Percentiles rank a stretch among this genome's conserved stretches.
phyloP scores from a whole-genome alignment of 2,797 vertebrate species.

The Danio kyathit region DNA sequence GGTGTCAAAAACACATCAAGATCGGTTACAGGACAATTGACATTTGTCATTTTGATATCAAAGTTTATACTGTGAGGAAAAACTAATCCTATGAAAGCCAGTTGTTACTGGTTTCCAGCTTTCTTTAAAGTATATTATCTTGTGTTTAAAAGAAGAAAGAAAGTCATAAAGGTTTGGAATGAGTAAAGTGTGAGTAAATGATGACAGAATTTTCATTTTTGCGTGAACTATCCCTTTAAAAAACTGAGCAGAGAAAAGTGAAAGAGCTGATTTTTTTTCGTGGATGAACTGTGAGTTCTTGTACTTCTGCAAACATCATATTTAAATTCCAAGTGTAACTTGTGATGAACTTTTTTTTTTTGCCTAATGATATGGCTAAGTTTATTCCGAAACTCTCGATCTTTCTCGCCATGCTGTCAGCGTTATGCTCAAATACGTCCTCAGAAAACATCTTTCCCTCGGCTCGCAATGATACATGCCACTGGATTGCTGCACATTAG shows the following conservation, averaged over 20 bases:
- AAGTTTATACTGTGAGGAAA: too few relatives aligned
- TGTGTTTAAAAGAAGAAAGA: too few relatives aligned
- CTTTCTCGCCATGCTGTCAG: slow-evolving; percentile 52
- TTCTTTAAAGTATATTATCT: too few relatives aligned
- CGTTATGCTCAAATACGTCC: slow-evolving; percentile 18
- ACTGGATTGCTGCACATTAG: slow-evolving; percentile 59
- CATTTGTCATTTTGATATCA: too few relatives aligned
- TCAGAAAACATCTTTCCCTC: slow-evolving; percentile 18
- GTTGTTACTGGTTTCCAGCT: too few relatives aligned
- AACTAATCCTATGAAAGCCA: too few relatives aligned
- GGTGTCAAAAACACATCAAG: too few relatives aligned
- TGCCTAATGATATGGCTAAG: slow-evolving; percentile 58
- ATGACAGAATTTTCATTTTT: too few relatives aligned
- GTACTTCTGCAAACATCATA: background rate
- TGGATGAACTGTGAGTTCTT: background rate
- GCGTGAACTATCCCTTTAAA: background rate
- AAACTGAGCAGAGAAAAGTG: background rate
- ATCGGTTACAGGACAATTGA: too few relatives aligned
- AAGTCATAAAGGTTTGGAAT: too few relatives aligned
- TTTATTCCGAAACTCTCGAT: slow-evolving; percentile 56
- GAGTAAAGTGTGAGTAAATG: too few relatives aligned
- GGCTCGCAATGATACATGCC: slow-evolving; percentile 44
- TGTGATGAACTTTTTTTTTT: slow-evolving; percentile 35
- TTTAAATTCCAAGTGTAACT: slow-evolving; percentile 24
- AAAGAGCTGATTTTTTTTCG: background rate